Percentiles rank a stretch among this genome's conserved stretches.
Evolutionary conservation across 2,797 vertebrate species (phyloP).

Genomic region (Enteromius afrohamiltoni): DNA sequence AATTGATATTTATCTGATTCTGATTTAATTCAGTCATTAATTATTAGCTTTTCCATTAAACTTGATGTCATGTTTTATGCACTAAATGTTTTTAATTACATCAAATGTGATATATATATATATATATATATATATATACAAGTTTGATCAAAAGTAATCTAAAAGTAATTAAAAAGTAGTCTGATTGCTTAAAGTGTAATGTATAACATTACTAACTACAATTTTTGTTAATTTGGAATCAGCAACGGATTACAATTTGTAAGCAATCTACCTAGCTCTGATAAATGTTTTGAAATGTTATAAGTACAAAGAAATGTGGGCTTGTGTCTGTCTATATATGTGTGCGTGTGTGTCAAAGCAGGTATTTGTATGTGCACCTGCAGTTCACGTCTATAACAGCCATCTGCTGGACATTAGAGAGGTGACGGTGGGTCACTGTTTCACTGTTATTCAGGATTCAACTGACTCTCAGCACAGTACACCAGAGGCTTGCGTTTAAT

Average conservation of each 20-base stretch:
- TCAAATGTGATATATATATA: too few species aligned
- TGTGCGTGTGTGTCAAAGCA: conserved; percentile 8
- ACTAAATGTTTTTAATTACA: too few species aligned
- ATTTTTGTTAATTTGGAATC: too few species aligned
- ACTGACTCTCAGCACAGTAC: conserved; percentile 12
- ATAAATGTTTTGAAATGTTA: background rate
- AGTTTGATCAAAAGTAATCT: too few species aligned
- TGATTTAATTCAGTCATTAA: too few species aligned
- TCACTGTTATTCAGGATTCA: conserved; percentile 36
- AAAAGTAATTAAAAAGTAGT: too few species aligned
- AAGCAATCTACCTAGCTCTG: background rate
- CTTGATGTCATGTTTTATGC: too few species aligned
- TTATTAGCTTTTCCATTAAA: too few species aligned
- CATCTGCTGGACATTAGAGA: conserved; percentile 66
- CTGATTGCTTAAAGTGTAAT: too few species aligned
- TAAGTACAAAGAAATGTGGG: background rate
- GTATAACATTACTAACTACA: too few species aligned
- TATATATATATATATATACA: too few species aligned
- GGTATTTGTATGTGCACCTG: conserved; percentile 68
- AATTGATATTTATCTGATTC: too few species aligned
- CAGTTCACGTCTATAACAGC: conserved; percentile 60
- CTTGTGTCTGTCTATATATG: background rate
- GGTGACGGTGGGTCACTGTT: conserved; percentile 38
- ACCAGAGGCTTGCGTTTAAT: background rate
- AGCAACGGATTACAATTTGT: background rate